These are phyloP conservation scores for Salticus scenicus DNA, from an alignment of 2,888 invertebrate genomes.

Conservation along the genomic window DNA sequence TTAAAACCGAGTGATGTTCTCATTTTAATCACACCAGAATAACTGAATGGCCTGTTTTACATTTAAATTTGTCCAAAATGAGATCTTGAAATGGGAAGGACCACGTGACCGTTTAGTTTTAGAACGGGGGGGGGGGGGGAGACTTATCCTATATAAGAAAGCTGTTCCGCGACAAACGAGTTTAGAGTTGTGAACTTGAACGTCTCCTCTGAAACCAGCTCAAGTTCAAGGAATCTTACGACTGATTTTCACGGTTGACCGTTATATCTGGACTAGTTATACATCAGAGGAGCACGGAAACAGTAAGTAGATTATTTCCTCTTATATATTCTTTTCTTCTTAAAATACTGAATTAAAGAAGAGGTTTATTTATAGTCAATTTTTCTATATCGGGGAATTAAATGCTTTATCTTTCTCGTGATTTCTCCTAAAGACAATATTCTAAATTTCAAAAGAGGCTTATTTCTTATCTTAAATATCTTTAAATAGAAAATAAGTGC, in stretches of 20 bases:
- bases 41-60: not conserved
- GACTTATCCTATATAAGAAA: conserved; percentile 55
- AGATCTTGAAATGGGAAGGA: not conserved
- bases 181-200: conserved; percentile 37
- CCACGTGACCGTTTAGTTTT: conserved; percentile 44
- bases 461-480: too few relatives aligned
- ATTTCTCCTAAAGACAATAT: too few relatives aligned
- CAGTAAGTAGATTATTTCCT: conserved; percentile 1
- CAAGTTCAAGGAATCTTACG: conserved; percentile 54
- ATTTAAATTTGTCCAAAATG: conserved; percentile 22
- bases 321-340: not conserved
- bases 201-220: conserved; percentile 17
- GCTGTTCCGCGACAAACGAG: conserved; percentile 22
- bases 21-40: not conserved
- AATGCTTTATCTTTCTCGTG: too few relatives aligned
- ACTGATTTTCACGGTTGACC: conserved; percentile 24
- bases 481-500: too few relatives aligned
- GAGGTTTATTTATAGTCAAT: not conserved
- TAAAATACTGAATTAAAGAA: not conserved
- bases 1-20: too few relatives aligned
- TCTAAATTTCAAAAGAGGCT: too few relatives aligned
- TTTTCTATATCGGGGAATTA: not conserved
- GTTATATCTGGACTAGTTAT: conserved; percentile 36
- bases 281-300: not conserved
- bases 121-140: conserved; percentile 52